Evolutionary conservation across 2,113 vertebrate species (phyloP).

Genomic region (Amia ocellicauda): DNA sequence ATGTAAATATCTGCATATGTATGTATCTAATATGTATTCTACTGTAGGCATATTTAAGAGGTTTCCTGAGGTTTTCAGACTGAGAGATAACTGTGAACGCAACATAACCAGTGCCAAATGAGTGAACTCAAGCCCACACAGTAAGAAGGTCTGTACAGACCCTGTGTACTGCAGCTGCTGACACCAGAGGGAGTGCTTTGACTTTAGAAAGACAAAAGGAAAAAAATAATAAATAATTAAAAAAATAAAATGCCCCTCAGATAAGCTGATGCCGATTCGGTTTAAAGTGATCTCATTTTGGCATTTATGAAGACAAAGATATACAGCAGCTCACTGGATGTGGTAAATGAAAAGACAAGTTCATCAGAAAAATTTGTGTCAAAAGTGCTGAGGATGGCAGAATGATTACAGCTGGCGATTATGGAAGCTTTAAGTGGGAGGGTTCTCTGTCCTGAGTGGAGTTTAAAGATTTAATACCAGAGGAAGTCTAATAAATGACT

Average conservation of each 20-base stretch:
- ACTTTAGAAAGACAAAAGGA: slow-evolving; percentile 39
- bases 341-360: slow-evolving; percentile 31
- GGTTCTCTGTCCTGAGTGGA: neutral
- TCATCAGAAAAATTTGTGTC: slow-evolving; percentile 34
- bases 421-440: neutral
- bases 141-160: neutral
- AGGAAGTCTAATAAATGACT: neutral
- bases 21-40: too few species aligned
- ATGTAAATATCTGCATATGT: too few species aligned
- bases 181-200: slow-evolving; percentile 70
- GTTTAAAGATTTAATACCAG: neutral
- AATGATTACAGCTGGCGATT: neutral
- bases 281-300: slow-evolving; percentile 51
- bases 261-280: neutral
- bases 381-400: neutral
- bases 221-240: too few species aligned
- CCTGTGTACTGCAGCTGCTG: neutral
- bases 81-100: too few species aligned
- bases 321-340: slow-evolving; percentile 46
- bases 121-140: neutral
- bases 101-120: too few species aligned
- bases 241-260: neutral
- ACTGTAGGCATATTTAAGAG: too few species aligned
- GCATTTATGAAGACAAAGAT: slow-evolving; percentile 60
- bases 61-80: too few species aligned